Base-by-base conservation (phyloP, 1,140 invertebrate genomes). In the Hyles euphorbiae region DNA sequence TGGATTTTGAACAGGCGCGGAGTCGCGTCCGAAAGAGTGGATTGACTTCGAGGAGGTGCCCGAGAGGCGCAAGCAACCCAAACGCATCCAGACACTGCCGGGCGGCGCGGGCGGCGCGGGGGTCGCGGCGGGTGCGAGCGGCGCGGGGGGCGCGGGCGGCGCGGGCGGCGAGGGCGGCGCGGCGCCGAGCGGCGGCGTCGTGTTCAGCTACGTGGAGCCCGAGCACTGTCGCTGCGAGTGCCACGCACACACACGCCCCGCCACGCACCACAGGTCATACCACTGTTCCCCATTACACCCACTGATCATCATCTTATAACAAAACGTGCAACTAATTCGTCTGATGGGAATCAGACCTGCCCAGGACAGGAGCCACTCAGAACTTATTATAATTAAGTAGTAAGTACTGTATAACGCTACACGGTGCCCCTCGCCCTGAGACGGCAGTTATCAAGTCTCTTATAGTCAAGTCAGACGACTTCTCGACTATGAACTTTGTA, bases 11-110 rank as follows among this genome's bases (percentile, higher is more conserved):
- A 50, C 90, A 60, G 50, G 80, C 90, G 60, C 90, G 90, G 73
- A 90, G 84, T 49, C 78, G 80, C 66, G 86, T 67, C 63, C 87
- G 58, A 90, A 89, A 56, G 92, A 93, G 55, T 97, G 95, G 95
- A 94, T 97, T 34, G 95, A 96, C 74, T 96, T 96, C 75, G 94
- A 96, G 78, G 95, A 96, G 69, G 93, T 96, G 54, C 95, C 95
- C 0, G 95, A 96, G 78, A 91, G 92, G 64, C 89, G 94, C 12
- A 95, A 95, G 78, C 90, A 93, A 51, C 94, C 95, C 8, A 95
- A 95, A 82, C 90, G 94, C 57, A 96, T 96, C 63, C 94, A 95
- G 70, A 95, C 94, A 6, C 91, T 96, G 66, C 94, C 95, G 3
- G 53, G 36, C 3, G 53, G 33, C 22, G 84, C 65, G 60, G 82